phyloP scores from a whole-genome alignment of 2,888 invertebrate species.

The Eupithecia inturbata region DNA sequence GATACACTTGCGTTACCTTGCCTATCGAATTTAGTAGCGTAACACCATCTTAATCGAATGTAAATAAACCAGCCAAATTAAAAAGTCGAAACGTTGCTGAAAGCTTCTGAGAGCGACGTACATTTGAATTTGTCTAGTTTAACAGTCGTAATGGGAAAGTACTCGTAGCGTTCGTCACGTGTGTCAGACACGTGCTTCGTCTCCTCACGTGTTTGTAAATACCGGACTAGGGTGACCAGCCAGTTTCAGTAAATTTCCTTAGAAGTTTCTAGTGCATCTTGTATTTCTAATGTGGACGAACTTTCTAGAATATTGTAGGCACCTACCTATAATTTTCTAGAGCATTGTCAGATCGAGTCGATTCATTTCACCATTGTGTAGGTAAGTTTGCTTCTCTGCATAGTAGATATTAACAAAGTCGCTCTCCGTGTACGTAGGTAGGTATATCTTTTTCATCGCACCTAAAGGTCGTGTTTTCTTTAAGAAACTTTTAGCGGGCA shows the following conservation, averaged over 20 bases:
- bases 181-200: slow-evolving; percentile 61
- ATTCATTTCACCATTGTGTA: too few relatives aligned
- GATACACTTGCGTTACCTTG: background rate
- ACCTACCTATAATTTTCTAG: too few relatives aligned
- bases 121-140: background rate
- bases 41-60: background rate
- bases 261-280: background rate
- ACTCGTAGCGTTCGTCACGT: slow-evolving; percentile 55
- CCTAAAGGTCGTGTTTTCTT: too few relatives aligned
- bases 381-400: too few relatives aligned
- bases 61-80: background rate
- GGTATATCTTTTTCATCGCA: too few relatives aligned
- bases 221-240: slow-evolving; percentile 7
- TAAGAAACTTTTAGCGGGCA: too few relatives aligned
- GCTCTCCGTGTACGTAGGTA: too few relatives aligned
- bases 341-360: too few relatives aligned
- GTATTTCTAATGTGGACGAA: background rate
- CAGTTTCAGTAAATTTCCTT: background rate
- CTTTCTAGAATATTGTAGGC: background rate
- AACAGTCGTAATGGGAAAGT: background rate
- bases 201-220: slow-evolving; percentile 55
- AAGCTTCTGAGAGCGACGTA: background rate
- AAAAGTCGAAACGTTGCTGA: background rate
- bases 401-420: too few relatives aligned
- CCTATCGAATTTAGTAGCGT: slow-evolving; percentile 5